A percentile compares a stretch with the other conserved stretches of the same genome.
Evolutionary conservation across 2,888 invertebrate genomes (phyloP).

Genomic region (Peribatodes rhomboidaria): DNA sequence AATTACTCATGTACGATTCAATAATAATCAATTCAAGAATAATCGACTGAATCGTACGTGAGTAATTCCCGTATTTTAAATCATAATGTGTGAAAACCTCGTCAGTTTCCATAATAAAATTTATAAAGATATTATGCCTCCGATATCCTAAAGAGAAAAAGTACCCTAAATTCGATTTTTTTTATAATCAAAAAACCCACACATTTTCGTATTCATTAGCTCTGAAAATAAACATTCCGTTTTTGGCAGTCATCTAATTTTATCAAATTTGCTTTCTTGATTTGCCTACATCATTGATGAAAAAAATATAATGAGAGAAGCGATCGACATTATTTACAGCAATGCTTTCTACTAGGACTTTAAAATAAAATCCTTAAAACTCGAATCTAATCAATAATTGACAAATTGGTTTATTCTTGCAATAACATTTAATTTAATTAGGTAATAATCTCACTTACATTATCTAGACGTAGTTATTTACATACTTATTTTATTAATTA

Average conservation of each 20-base stretch:
- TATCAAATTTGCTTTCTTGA: neutral
- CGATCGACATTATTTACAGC: constrained; percentile 72
- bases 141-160: too few relatives aligned
- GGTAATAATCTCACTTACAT: neutral
- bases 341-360: constrained; percentile 60
- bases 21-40: too few relatives aligned
- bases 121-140: too few relatives aligned
- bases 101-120: too few relatives aligned
- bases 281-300: neutral
- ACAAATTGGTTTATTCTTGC: constrained; percentile 82
- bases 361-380: constrained; percentile 76
- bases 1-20: too few relatives aligned
- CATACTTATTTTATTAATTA: neutral
- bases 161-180: too few relatives aligned
- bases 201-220: too few relatives aligned
- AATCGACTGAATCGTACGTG: too few relatives aligned
- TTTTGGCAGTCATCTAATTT: neutral
- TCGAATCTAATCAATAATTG: constrained; percentile 85
- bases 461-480: neutral
- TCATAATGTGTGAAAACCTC: too few relatives aligned
- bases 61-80: too few relatives aligned
- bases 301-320: constrained; percentile 14
- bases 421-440: constrained; percentile 44
- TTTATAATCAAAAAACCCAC: too few relatives aligned
- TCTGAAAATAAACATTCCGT: neutral